Conservation (phyloP, 2,888 invertebrate genomes). For the Ligdia adustata region DNA sequence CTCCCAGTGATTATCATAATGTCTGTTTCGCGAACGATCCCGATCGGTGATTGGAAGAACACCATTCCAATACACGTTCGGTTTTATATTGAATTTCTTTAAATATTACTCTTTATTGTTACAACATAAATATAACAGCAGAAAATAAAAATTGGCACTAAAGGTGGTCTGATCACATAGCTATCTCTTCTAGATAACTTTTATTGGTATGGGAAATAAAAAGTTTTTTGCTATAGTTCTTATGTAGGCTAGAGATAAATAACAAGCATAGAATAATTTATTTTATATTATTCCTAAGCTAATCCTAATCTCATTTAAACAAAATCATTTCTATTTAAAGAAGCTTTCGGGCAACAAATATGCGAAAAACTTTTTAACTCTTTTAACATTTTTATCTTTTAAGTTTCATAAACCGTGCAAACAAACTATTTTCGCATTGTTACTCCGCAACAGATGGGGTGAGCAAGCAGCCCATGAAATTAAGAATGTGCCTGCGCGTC, state of each 20-base stretch:
- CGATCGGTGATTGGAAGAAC: slow-evolving; percentile 47
- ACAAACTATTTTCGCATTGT: slow-evolving; percentile 3
- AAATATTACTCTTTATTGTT: slow-evolving; percentile 30
- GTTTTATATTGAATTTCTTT: slow-evolving; percentile 13
- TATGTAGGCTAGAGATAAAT: too few species aligned
- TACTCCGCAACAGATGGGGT: slow-evolving; percentile 36
- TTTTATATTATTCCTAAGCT: too few species aligned
- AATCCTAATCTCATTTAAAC: too few species aligned
- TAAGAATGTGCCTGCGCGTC: slow-evolving; percentile 65
- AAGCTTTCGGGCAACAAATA: too few species aligned
- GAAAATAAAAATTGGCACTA: neutral
- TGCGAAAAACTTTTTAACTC: too few species aligned
- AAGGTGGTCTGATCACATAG: too few species aligned
- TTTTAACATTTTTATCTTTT: too few species aligned
- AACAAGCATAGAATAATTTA: too few species aligned
- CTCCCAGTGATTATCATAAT: slow-evolving; percentile 72
- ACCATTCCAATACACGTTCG: slow-evolving; percentile 31
- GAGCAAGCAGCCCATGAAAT: slow-evolving; percentile 72
- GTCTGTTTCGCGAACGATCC: slow-evolving; percentile 49
- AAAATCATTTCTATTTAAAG: too few species aligned
- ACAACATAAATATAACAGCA: neutral
- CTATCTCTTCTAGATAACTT: too few species aligned
- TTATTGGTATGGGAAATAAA: too few species aligned
- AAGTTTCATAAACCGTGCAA: neutral
- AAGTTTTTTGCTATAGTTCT: too few species aligned